phyloP scores from a whole-genome alignment of 92 coral and sea anemone species.

The Palythoa grandis region DNA sequence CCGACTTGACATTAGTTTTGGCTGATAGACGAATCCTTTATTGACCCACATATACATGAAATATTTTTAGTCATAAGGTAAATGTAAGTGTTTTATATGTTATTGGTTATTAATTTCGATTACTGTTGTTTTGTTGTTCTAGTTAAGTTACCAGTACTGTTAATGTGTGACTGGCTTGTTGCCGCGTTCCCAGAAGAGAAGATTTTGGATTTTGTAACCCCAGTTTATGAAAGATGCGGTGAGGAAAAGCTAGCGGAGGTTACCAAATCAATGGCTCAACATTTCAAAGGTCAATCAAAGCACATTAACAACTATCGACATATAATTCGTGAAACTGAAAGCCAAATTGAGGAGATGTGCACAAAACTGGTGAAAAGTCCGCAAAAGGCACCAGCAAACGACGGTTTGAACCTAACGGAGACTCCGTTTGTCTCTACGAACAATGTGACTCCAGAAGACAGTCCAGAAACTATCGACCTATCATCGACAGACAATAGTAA shows the following conservation, averaged over 20 bases:
- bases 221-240: conserved; percentile 17
- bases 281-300: conserved; percentile 3
- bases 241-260: conserved; percentile 22
- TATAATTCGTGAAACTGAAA: background rate
- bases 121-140: background rate
- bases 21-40: too few species aligned
- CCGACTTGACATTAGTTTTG: too few species aligned
- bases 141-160: conserved; percentile 47
- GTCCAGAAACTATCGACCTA: background rate
- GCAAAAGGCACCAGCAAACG: background rate
- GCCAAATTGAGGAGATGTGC: background rate
- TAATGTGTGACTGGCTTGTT: conserved; percentile 60
- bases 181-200: conserved; percentile 20
- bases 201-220: conserved; percentile 23
- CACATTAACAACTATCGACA: background rate
- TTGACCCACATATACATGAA: too few species aligned
- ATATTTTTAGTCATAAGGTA: too few species aligned
- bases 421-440: background rate
- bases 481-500: background rate
- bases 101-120: background rate
- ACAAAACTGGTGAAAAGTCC: background rate
- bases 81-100: background rate
- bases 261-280: conserved; percentile 7
- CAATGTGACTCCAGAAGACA: background rate
- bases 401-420: background rate